Conservation (phyloP, 2,888 invertebrate genomes). For the Aleiodes testaceus region DNA sequence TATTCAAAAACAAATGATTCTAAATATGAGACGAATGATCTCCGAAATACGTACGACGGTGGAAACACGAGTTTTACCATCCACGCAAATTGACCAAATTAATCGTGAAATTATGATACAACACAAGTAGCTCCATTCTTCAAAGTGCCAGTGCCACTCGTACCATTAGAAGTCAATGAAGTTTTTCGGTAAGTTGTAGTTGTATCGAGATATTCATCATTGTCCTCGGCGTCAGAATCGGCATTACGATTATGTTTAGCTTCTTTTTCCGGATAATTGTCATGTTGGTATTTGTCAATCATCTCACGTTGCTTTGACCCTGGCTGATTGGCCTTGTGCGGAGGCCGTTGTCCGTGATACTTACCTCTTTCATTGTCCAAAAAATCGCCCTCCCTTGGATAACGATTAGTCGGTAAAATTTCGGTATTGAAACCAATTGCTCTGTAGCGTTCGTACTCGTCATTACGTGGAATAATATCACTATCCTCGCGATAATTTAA, state of each 20-base stretch:
- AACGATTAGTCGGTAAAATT: conserved; percentile 3
- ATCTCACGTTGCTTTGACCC: conserved; percentile 55
- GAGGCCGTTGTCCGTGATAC: neutral
- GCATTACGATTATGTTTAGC: conserved; percentile 48
- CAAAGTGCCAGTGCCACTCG: conserved; percentile 42
- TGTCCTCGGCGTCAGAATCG: conserved; percentile 66
- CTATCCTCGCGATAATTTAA: conserved; percentile 39
- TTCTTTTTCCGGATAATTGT: conserved; percentile 41
- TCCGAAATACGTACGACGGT: no score
- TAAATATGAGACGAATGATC: no score
- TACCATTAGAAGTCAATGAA: conserved; percentile 63
- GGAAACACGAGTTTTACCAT: no score
- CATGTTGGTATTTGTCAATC: conserved; percentile 64
- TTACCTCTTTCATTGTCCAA: conserved; percentile 18
- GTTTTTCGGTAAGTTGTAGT: conserved; percentile 61
- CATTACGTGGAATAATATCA: conserved; percentile 34
- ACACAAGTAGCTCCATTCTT: conserved; percentile 45
- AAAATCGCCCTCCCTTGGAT: neutral
- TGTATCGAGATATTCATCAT: conserved; percentile 70
- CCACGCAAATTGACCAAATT: neutral
- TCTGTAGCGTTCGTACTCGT: conserved; percentile 38
- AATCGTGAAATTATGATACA: conserved; percentile 44
- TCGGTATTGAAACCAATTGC: conserved; percentile 45
- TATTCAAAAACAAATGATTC: no score
- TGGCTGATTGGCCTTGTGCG: neutral